Conservation (phyloP, 2,113 vertebrate species). For the Butorides virescens region DNA sequence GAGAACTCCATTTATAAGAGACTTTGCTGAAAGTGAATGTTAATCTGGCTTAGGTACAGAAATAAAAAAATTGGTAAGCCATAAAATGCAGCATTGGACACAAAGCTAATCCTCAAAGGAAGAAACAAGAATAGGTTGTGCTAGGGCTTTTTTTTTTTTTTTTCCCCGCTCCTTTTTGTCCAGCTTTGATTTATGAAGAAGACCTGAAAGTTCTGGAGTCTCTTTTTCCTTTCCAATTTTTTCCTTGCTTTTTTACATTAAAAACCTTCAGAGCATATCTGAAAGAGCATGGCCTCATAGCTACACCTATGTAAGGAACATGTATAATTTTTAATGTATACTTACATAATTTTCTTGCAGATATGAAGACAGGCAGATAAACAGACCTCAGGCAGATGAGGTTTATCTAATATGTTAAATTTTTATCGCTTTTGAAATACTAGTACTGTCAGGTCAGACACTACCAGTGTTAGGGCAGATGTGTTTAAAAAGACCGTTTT, state of each 20-base stretch:
- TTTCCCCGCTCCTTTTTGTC: not conserved
- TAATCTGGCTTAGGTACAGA: conserved; percentile 22
- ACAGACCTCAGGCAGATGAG: not conserved
- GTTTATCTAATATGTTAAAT: not conserved
- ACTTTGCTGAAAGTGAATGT: not conserved
- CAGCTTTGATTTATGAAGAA: not conserved
- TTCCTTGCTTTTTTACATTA: not conserved
- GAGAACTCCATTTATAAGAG: not conserved
- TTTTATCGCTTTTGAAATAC: not conserved
- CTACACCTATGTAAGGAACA: not conserved
- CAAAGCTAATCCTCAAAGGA: conserved; percentile 36
- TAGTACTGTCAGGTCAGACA: not conserved
- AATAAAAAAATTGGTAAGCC: conserved; percentile 35
- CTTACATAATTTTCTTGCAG: not conserved
- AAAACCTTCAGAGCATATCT: not conserved
- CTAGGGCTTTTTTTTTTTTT: not conserved
- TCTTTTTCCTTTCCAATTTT: not conserved
- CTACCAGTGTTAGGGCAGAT: not conserved
- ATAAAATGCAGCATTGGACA: not conserved
- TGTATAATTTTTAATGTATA: not conserved
- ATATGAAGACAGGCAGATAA: not conserved
- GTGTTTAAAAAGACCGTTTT: not conserved
- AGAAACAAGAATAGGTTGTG: not conserved
- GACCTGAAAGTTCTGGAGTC: not conserved
- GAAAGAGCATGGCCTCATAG: not conserved